Conservation (phyloP, 2,113 vertebrate species). For the Melanocharis versteri region DNA sequence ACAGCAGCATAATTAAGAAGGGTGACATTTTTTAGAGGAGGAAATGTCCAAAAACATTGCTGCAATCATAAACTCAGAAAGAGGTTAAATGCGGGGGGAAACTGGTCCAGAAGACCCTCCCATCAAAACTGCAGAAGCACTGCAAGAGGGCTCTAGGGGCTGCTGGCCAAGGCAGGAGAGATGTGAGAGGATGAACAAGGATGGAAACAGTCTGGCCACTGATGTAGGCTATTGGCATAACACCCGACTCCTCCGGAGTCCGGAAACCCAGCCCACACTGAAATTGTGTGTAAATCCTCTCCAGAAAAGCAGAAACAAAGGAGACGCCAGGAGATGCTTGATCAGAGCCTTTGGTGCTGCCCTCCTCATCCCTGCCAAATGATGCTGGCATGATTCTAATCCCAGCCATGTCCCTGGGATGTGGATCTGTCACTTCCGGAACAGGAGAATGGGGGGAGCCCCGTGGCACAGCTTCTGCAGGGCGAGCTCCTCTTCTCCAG, state of each 20-base stretch:
- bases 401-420: not conserved
- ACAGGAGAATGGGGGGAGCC: not conserved
- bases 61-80: not conserved
- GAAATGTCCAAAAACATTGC: not conserved
- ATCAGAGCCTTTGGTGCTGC: not conserved
- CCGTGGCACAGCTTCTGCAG: fast-evolving
- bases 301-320: not conserved
- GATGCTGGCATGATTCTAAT: not conserved
- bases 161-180: not conserved
- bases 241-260: not conserved
- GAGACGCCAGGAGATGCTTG: not conserved
- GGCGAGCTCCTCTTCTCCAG: fast-evolving
- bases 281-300: not conserved
- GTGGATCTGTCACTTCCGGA: not conserved
- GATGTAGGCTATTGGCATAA: not conserved
- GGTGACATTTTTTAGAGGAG: not conserved
- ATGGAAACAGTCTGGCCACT: not conserved
- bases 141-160: not conserved
- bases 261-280: fast-evolving
- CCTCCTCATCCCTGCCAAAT: not conserved
- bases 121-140: not conserved
- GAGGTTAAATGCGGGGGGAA: not conserved
- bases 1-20: not conserved
- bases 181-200: not conserved
- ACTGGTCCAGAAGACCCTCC: not conserved